A percentile compares a stretch with the other conserved stretches of the same genome.
phyloP scores from a whole-genome alignment of 1,140 invertebrate genomes.

The Semibalanus balanoides region DNA sequence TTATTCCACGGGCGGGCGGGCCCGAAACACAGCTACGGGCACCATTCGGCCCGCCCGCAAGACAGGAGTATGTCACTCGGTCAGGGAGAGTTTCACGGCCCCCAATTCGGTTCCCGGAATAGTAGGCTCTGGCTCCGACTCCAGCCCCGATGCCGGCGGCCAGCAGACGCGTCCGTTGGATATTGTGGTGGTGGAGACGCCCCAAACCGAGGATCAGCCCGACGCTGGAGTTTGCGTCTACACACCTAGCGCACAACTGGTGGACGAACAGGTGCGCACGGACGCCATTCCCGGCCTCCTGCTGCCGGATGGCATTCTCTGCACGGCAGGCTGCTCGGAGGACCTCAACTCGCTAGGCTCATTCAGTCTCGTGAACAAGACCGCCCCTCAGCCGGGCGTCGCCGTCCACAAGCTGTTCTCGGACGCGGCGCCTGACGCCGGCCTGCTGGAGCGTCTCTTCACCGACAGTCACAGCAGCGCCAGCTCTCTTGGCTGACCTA shows the following conservation, averaged over 20 bases:
- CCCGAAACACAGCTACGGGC: no score
- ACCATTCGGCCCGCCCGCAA: no score
- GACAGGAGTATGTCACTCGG: no score
- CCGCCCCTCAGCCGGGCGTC: no score
- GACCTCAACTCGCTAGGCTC: not conserved
- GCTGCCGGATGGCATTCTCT: not conserved
- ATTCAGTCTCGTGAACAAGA: not conserved
- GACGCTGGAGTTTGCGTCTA: not conserved
- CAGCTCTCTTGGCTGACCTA: not conserved
- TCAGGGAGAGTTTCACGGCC: no score
- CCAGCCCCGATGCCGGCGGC: no score
- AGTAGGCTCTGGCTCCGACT: no score
- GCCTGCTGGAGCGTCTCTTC: not conserved
- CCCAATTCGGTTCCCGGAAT: no score
- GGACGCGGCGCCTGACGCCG: not conserved
- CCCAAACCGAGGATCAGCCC: not conserved
- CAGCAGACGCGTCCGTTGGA: not conserved
- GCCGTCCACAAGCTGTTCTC: not conserved
- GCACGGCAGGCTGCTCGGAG: not conserved
- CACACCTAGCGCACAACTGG: not conserved
- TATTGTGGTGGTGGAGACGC: not conserved
- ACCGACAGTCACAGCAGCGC: not conserved
- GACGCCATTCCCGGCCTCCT: not conserved
- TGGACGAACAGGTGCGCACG: not conserved
- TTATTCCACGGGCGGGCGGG: no score